A percentile compares a stretch with the other conserved stretches of the same genome.
Evolutionary conservation across 2,888 invertebrate genomes (phyloP).

Genomic region (Rhamnusium bicolor): DNA sequence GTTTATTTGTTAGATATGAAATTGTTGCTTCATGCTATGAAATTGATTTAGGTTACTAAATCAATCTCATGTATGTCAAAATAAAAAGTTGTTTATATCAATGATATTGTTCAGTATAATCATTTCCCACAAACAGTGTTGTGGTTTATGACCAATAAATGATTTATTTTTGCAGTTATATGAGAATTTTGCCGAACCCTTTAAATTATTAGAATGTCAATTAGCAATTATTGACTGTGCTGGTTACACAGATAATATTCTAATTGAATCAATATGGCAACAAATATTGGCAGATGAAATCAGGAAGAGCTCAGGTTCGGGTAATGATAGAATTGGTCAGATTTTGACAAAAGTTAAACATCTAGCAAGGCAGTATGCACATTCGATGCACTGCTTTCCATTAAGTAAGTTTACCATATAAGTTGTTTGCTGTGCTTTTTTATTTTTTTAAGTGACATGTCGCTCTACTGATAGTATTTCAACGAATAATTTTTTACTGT

Average conservation of each 20-base stretch:
- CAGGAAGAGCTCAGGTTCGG: conserved; percentile 66
- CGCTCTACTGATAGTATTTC: no score
- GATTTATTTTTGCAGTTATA: conserved; percentile 78
- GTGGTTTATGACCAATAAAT: background rate
- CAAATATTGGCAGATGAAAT: conserved; percentile 82
- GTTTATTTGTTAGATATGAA: no score
- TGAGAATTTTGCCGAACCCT: conserved; percentile 92
- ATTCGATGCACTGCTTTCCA: conserved; percentile 91
- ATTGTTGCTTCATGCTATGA: no score
- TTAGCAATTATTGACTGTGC: conserved; percentile 96
- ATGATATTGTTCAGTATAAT: no score
- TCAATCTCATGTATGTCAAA: no score
- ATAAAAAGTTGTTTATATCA: no score
- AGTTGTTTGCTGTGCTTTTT: no score
- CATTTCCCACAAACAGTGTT: background rate
- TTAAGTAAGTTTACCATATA: conserved; percentile 82
- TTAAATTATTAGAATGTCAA: conserved; percentile 93
- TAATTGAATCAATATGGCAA: conserved; percentile 94
- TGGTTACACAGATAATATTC: conserved; percentile 86
- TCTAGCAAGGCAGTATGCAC: conserved; percentile 84
- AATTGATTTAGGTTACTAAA: no score
- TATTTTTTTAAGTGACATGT: no score
- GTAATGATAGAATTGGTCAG: conserved; percentile 77
- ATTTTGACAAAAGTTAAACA: conserved; percentile 84
- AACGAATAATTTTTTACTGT: no score